Base-by-base conservation (phyloP, 2,888 invertebrate genomes). In the Pandemis corylana region DNA sequence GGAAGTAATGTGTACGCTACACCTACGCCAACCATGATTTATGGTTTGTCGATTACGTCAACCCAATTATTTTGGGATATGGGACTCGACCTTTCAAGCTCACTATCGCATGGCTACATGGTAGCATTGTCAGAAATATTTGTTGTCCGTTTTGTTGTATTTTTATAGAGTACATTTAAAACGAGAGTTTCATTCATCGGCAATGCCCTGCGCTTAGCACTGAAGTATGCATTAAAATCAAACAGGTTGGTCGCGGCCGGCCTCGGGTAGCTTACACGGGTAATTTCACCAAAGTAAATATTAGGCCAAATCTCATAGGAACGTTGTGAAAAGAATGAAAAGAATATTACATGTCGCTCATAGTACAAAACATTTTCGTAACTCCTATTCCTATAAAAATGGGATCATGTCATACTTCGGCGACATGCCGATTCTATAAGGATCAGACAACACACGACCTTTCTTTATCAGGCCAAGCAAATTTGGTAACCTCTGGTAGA, bases 201-300 rank as follows among this genome's bases (percentile, higher is more conserved):
- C 51, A 59, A 44, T 68, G 51, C 76, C 53, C 69, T 63, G 77
- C 78, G 72, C 77, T 53, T 76, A 78, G 79, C 79, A 77, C 88
- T 93, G 90, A 91, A 93, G 85, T 92, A 94, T 94, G 92, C 93
- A 94, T 92, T 90, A 93, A 92, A 90, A 89, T 88, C 90, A 93
- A 94, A 94, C 94, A 94, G 86, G 89, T 87, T 85, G 87, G 85
- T 83, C 84, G 87, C 86, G 83, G 82, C 84, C 84, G 83, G 83
- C 84, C 89, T 83, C 86, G 71, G 75, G 87, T 83, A 84, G 86
- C 87, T 88, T 84, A 87, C 89, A 89, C 91, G 70, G 70, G 71
- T 75, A 93, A 94, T 94, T 93, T 93, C 87, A 82, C 87, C 83
- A 84, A 83, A 88, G 88, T 90, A 94, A 94, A 94, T 92, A 93